These are phyloP conservation scores for Orthosia gothica DNA, from an alignment of 2,888 invertebrate genomes.

Conservation along the genomic window DNA sequence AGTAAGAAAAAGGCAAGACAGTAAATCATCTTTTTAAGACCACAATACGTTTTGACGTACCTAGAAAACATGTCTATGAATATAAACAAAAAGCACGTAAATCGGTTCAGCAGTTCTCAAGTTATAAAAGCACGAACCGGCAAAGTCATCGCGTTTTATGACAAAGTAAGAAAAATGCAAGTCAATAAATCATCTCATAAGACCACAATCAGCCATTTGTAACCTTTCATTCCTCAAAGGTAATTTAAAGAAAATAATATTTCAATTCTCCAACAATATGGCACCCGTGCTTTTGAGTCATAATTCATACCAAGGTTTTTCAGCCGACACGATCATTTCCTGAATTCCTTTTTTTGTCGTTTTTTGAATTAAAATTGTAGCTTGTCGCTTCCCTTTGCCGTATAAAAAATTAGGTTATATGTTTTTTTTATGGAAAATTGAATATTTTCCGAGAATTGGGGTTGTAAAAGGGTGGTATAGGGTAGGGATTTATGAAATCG, in stretches of 20 bases:
- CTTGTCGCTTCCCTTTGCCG: slow-evolving; percentile 38
- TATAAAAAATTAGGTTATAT: slow-evolving; percentile 41
- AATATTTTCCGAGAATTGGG: slow-evolving; percentile 44
- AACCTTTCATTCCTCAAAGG: slow-evolving; percentile 8
- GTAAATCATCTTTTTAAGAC: slow-evolving; percentile 26
- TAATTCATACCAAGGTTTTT: slow-evolving; percentile 62
- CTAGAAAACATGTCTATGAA: not conserved
- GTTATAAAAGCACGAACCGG: not conserved
- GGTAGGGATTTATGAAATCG: slow-evolving; percentile 26
- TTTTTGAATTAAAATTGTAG: slow-evolving; percentile 65
- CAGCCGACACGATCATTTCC: slow-evolving; percentile 66
- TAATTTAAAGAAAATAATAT: slow-evolving; percentile 62
- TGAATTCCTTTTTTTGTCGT: slow-evolving; percentile 60
- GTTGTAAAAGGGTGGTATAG: slow-evolving; percentile 51
- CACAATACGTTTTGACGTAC: slow-evolving; percentile 16
- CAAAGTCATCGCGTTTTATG: not conserved
- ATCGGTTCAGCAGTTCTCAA: too few relatives aligned
- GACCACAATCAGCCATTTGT: slow-evolving; percentile 22
- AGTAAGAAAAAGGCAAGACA: not conserved
- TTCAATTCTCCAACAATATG: slow-evolving; percentile 68
- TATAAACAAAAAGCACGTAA: not conserved
- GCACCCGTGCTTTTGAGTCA: slow-evolving; percentile 45
- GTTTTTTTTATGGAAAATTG: slow-evolving; percentile 55
- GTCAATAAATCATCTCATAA: slow-evolving; percentile 26
- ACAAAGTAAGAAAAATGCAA: not conserved